These are phyloP conservation scores for Cotesia congregata DNA, from an alignment of 2,888 invertebrate species.

Conservation along the genomic window DNA sequence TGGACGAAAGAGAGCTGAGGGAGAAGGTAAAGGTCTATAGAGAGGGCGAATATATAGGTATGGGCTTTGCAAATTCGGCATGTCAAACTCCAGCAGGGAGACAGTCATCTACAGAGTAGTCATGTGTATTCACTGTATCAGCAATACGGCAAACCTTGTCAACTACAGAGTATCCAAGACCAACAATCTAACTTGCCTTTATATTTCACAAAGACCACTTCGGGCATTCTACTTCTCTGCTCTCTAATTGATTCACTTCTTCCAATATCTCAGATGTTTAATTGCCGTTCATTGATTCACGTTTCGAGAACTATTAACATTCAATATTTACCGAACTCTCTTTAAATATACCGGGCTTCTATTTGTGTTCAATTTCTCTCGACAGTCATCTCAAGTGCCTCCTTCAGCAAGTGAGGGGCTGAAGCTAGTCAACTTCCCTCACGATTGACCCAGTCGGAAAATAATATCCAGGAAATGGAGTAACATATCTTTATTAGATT, in stretches of 20 bases:
- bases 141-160: slow-evolving; percentile 45
- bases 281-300: background rate
- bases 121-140: slow-evolving; percentile 43
- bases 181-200: slow-evolving; percentile 35
- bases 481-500: too few relatives aligned
- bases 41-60: slow-evolving; percentile 20
- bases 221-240: background rate
- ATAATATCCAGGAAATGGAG: too few relatives aligned
- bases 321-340: background rate
- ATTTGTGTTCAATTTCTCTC: background rate
- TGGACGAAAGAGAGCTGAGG: background rate
- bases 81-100: slow-evolving; percentile 26
- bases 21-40: background rate
- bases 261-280: background rate
- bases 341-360: background rate
- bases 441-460: too few relatives aligned
- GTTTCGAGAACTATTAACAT: slow-evolving; percentile 15
- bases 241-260: background rate
- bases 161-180: slow-evolving; percentile 48
- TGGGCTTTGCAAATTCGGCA: slow-evolving; percentile 37
- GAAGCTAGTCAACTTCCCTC: too few relatives aligned
- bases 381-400: background rate
- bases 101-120: slow-evolving; percentile 29
- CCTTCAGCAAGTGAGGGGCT: too few relatives aligned
- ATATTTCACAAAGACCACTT: slow-evolving; percentile 44